These are phyloP conservation scores for Heterodera carotae DNA, from an alignment of 1,140 invertebrate species.

Conservation along the genomic window DNA sequence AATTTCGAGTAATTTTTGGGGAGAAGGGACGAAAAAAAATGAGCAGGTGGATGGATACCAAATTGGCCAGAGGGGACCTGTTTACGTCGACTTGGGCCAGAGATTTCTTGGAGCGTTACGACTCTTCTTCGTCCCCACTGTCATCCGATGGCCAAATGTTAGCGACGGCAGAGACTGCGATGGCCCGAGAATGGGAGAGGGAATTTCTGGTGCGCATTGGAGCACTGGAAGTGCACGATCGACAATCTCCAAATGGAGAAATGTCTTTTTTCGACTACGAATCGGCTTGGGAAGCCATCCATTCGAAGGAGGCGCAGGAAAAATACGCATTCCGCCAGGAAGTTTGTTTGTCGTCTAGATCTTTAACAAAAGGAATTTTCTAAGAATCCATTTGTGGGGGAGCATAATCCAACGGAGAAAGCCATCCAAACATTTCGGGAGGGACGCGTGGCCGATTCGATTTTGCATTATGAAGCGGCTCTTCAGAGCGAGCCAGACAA, in stretches of 20 bases:
- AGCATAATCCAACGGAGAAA: conserved; percentile 79
- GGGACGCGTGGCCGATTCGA: conserved; percentile 90
- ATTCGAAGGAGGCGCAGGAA: conserved; percentile 78
- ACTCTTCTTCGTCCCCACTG: neutral
- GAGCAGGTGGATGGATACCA: neutral
- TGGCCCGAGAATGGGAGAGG: conserved; percentile 13
- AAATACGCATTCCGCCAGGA: conserved; percentile 70
- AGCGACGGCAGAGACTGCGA: neutral
- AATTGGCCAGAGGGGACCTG: conserved; percentile 12
- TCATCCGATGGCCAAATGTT: neutral
- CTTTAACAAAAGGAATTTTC: conserved; percentile 1
- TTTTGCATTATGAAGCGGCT: conserved; percentile 93
- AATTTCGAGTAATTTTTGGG: no score
- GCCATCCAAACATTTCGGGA: conserved; percentile 79
- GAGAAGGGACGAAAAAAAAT: neutral
- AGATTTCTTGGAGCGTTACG: conserved; percentile 24
- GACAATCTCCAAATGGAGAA: conserved; percentile 56
- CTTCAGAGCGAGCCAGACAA: conserved; percentile 81
- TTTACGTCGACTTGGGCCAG: conserved; percentile 30
- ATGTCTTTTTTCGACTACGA: conserved; percentile 67
- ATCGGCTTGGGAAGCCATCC: conserved; percentile 74
- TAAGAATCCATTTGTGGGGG: conserved; percentile 44
- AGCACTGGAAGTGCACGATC: no score
- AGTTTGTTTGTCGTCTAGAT: neutral
- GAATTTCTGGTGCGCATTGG: conserved; percentile 20